Evolutionary conservation across 2,113 vertebrate species (phyloP).

Genomic region (Variabilichromis moorii): DNA sequence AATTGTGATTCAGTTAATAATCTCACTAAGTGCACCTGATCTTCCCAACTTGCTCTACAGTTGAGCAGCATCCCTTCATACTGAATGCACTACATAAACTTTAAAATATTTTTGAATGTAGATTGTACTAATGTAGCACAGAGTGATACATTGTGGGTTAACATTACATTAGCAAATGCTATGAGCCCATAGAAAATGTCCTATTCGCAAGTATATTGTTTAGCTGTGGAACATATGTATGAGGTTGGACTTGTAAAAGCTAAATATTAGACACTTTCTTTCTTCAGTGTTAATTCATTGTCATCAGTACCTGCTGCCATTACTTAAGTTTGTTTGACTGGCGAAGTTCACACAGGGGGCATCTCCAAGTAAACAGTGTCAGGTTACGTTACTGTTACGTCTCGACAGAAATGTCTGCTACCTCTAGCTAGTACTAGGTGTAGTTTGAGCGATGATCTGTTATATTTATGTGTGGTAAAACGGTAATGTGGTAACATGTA

Average conservation of each 20-base stretch:
- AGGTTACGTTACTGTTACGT: not conserved
- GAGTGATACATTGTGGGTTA: not conserved
- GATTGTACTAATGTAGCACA: not conserved
- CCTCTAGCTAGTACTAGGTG: not conserved
- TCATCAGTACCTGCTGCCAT: not conserved
- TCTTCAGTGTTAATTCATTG: accelerated
- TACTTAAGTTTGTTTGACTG: not conserved
- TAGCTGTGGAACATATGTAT: not conserved
- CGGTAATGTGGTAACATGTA: not conserved
- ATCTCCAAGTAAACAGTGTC: not conserved
- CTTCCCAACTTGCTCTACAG: not conserved
- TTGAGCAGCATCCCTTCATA: not conserved
- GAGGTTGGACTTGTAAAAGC: not conserved
- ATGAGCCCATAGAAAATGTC: not conserved
- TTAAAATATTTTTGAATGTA: not conserved
- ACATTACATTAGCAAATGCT: not conserved
- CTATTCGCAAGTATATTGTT: accelerated
- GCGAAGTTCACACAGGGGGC: not conserved
- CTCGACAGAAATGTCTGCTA: not conserved
- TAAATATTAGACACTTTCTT: not conserved
- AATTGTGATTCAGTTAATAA: not conserved
- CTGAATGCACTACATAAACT: not conserved
- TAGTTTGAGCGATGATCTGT: not conserved
- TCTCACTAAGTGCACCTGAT: not conserved
- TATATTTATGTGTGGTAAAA: not conserved